Evolutionary conservation across 2,797 vertebrate species (phyloP), one percentile per base, ranked within the genome.

Genomic region (Podargus strigoides): DNA sequence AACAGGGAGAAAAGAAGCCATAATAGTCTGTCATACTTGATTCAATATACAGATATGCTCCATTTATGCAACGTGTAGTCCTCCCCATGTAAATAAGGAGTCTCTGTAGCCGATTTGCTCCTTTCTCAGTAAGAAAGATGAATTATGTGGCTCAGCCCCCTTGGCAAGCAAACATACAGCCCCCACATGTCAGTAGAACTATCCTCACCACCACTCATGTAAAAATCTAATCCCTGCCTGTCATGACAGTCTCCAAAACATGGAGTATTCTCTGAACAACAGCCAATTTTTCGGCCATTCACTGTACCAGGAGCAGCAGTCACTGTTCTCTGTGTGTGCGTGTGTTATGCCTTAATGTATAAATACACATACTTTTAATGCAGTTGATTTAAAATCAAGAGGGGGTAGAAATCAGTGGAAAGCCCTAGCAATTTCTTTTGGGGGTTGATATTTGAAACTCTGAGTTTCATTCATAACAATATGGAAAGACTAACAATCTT

Each of bases 201-300:
- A 92, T 94, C 85, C 89, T 94, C 92, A 88, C 94, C 90, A 89
- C 89, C 95, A 89, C 87, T 93, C 90, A 96, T 96, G 95, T 94
- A 96, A 93, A 93, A 94, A 93, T 89, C 73, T 96, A 96, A 97
- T 93, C 94, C 89, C 68, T 78, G 77, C 75, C 79, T 96, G 90
- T 93, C 93, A 90, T 74, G 90, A 94, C 68, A 94, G 91, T 84
- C 90, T 97, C 92, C 94, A 90, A 93, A 95, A 93, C 85, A 62
- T 76, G 60, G 94, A 93, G 59, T 75, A 39, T 77, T 92, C 80
- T 84, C 93, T 95, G 91, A 93, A 87, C 56, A 64, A 10, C 52
- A 24, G 94, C 92, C 94, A 96, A 84, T 26, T 91, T 63, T 34
- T 49, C 22, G 63, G 36, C 37, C 46, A 13, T 58, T 83, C n/a